Evolutionary conservation across 2,113 vertebrate species (phyloP).

Genomic region (Myotis brandtii): DNA sequence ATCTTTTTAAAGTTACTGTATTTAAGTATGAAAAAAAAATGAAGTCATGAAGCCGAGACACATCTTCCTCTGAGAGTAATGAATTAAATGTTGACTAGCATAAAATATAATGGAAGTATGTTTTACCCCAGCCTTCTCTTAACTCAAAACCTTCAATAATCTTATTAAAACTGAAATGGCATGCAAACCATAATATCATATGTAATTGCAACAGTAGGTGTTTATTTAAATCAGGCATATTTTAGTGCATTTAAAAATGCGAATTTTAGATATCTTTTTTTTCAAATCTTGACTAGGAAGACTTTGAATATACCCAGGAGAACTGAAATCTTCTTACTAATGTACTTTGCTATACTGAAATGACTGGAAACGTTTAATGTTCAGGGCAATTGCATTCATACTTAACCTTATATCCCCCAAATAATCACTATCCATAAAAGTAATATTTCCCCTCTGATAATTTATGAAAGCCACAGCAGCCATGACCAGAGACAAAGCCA

Average conservation of each 20-base stretch:
- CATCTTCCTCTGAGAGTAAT: not conserved
- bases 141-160: not conserved
- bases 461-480: slow-evolving; percentile 46
- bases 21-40: slow-evolving; percentile 46
- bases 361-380: slow-evolving; percentile 66
- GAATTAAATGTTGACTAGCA: slow-evolving; percentile 58
- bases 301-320: slow-evolving; percentile 35
- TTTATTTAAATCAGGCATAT: slow-evolving; percentile 52
- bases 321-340: not conserved
- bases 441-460: slow-evolving; percentile 16
- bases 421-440: slow-evolving; percentile 14
- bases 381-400: slow-evolving; percentile 33
- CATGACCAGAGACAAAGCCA: slow-evolving; percentile 20
- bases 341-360: slow-evolving; percentile 44
- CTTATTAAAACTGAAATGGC: slow-evolving; percentile 49
- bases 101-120: slow-evolving; percentile 1
- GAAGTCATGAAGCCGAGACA: not conserved
- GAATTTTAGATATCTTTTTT: not conserved
- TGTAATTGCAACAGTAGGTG: not conserved
- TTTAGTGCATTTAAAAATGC: slow-evolving; percentile 40
- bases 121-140: slow-evolving; percentile 14
- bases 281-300: not conserved
- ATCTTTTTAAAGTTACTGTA: slow-evolving; percentile 31
- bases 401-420: slow-evolving; percentile 39
- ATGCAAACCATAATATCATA: not conserved